These are phyloP conservation scores for Pygocentrus nattereri DNA, from an alignment of 2,797 vertebrate genomes.

Conservation along the genomic window DNA sequence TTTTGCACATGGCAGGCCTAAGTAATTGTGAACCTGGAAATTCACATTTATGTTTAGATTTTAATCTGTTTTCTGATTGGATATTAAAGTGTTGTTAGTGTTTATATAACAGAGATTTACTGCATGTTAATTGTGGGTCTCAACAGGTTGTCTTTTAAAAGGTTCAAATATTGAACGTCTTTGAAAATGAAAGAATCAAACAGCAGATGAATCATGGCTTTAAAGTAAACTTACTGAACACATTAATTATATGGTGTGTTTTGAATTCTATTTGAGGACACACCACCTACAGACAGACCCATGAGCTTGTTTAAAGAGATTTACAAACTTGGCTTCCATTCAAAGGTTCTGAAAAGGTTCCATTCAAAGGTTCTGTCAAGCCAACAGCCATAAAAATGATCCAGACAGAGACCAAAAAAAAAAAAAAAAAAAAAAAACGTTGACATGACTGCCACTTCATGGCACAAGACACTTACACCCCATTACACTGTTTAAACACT, in stretches of 20 bases:
- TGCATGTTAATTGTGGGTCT: not conserved
- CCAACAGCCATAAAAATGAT: not conserved
- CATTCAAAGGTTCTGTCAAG: no score
- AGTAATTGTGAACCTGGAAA: no score
- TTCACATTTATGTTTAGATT: no score
- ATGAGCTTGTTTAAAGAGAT: constrained; percentile 3
- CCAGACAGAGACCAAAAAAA: not conserved
- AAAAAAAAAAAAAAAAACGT: not conserved
- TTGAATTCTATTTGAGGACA: not conserved
- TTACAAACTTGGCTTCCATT: not conserved
- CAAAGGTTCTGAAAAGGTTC: not conserved
- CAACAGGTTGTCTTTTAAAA: not conserved
- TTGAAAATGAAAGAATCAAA: not conserved
- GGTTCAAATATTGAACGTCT: not conserved
- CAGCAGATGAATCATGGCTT: not conserved
- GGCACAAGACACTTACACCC: not conserved
- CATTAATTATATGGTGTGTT: not conserved
- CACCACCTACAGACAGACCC: not conserved
- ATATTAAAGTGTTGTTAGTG: no score
- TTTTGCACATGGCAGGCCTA: no score
- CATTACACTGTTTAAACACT: not conserved
- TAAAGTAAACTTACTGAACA: not conserved
- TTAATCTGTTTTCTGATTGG: no score
- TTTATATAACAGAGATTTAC: not conserved
- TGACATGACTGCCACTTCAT: not conserved